A percentile compares a stretch with the other conserved stretches of the same genome.
These are phyloP conservation scores for Crossocerus cetratus DNA, from an alignment of 2,888 invertebrate genomes.

Conservation along the genomic window DNA sequence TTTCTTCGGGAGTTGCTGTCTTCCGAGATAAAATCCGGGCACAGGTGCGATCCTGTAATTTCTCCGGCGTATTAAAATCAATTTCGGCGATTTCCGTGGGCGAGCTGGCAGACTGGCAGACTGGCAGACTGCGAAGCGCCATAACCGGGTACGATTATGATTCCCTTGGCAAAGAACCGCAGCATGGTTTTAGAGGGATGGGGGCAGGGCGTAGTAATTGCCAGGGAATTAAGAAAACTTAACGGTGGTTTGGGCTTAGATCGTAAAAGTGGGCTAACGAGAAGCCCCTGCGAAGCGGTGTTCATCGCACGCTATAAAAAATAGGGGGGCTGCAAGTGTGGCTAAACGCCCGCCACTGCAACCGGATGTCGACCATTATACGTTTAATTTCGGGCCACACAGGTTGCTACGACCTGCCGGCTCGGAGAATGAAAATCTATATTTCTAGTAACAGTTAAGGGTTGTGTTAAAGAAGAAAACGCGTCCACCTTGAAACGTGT, in stretches of 20 bases:
- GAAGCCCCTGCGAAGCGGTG: slow-evolving; percentile 53
- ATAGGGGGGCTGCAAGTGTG: slow-evolving; percentile 50
- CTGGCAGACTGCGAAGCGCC: slow-evolving; percentile 41
- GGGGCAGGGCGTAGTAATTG: slow-evolving; percentile 46
- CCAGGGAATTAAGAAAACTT: slow-evolving; percentile 58
- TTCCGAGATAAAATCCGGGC: slow-evolving; percentile 29
- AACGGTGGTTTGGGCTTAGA: slow-evolving; percentile 54
- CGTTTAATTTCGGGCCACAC: slow-evolving; percentile 68
- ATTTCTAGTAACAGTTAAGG: not conserved
- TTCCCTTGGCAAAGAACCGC: slow-evolving; percentile 18
- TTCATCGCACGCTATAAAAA: slow-evolving; percentile 64
- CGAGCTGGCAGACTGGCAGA: not conserved
- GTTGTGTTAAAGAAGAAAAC: no score
- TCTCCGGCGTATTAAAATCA: slow-evolving; percentile 44
- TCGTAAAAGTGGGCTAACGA: slow-evolving; percentile 74
- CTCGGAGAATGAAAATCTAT: slow-evolving; percentile 7
- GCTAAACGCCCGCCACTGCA: slow-evolving; percentile 58
- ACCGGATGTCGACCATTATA: slow-evolving; percentile 62
- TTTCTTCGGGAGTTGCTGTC: not conserved
- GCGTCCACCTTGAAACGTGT: no score
- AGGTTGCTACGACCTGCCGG: slow-evolving; percentile 26
- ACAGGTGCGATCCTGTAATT: slow-evolving; percentile 29
- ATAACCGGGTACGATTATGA: slow-evolving; percentile 49
- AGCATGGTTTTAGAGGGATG: slow-evolving; percentile 38
- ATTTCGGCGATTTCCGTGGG: slow-evolving; percentile 33